Conservation (phyloP, 2,797 vertebrate species). For the Emys orbicularis region DNA sequence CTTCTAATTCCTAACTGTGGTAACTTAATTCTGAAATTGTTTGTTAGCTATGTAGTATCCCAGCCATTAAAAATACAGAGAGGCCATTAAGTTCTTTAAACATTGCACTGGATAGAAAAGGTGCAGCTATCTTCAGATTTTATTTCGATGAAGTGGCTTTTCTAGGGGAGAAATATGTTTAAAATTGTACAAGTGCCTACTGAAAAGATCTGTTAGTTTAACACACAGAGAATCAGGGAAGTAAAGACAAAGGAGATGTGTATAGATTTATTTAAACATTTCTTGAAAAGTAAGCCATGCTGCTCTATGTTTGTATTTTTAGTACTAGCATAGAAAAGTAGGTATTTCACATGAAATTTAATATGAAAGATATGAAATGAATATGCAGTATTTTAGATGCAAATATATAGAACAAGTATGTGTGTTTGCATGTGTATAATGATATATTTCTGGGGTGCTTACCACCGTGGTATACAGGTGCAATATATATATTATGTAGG, state of each 20-base stretch:
- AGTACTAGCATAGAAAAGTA: neutral
- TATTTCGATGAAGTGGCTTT: conserved; percentile 72
- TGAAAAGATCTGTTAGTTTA: conserved; percentile 44
- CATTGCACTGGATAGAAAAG: conserved; percentile 59
- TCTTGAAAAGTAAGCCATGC: neutral
- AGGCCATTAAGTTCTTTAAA: conserved; percentile 78
- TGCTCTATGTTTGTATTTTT: conserved; percentile 11
- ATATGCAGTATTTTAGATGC: neutral
- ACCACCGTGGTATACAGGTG: neutral
- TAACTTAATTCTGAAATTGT: conserved; percentile 87
- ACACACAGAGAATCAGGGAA: conserved; percentile 34
- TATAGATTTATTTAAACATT: conserved; percentile 4
- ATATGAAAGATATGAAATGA: conserved; percentile 21
- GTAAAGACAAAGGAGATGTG: conserved; percentile 28
- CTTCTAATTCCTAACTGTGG: conserved; percentile 87
- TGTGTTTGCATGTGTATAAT: neutral
- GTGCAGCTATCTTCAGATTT: conserved; percentile 66
- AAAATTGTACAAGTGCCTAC: conserved; percentile 65
- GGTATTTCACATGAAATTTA: conserved; percentile 20
- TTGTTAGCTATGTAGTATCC: conserved; percentile 82
- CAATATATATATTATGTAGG: neutral
- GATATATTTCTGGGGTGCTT: neutral
- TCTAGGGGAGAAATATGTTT: conserved; percentile 48
- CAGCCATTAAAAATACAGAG: conserved; percentile 77
- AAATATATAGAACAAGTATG: neutral